A percentile compares a stretch with the other conserved stretches of the same genome.
phyloP scores from a whole-genome alignment of 2,888 invertebrate genomes.

The Monopis laevigella region DNA sequence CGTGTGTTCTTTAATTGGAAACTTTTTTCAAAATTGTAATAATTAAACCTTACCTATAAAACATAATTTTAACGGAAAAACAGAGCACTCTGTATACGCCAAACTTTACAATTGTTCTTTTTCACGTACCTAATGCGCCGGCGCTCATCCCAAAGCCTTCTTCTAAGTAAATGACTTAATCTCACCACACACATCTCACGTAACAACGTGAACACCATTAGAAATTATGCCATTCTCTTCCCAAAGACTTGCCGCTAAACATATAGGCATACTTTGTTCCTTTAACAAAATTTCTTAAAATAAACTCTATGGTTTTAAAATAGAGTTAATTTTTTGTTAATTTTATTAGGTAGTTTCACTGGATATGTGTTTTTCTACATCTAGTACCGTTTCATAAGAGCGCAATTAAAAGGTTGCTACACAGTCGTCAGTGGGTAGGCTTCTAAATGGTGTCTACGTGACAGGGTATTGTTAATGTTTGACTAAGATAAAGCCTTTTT shows the following conservation, averaged over 20 bases:
- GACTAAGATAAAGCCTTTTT: slow-evolving; percentile 8
- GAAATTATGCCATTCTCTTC: slow-evolving; percentile 9
- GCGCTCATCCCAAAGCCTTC: slow-evolving; percentile 28
- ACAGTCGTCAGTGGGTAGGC: slow-evolving; percentile 8
- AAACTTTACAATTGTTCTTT: too few relatives aligned
- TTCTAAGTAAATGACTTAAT: slow-evolving; percentile 10
- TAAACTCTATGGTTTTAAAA: not conserved
- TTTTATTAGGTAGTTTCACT: not conserved
- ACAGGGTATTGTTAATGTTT: slow-evolving; percentile 10
- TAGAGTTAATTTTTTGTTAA: not conserved
- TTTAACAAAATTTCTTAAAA: not conserved
- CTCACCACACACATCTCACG: slow-evolving; percentile 12
- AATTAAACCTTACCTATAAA: too few relatives aligned
- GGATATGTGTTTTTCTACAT: not conserved
- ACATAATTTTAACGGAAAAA: too few relatives aligned
- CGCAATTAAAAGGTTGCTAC: slow-evolving; percentile 10
- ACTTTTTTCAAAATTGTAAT: too few relatives aligned
- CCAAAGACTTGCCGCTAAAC: slow-evolving; percentile 4
- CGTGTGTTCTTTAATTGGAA: too few relatives aligned
- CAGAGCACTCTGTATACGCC: too few relatives aligned
- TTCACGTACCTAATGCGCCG: slow-evolving; percentile 19
- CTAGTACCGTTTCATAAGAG: slow-evolving; percentile 6
- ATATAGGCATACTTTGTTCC: not conserved
- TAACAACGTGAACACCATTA: slow-evolving; percentile 9
- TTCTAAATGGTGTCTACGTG: slow-evolving; percentile 8